Percentiles rank a stretch among this genome's conserved stretches.
Evolutionary conservation across 2,113 vertebrate species (phyloP).

Genomic region (Sinosuthora webbiana): DNA sequence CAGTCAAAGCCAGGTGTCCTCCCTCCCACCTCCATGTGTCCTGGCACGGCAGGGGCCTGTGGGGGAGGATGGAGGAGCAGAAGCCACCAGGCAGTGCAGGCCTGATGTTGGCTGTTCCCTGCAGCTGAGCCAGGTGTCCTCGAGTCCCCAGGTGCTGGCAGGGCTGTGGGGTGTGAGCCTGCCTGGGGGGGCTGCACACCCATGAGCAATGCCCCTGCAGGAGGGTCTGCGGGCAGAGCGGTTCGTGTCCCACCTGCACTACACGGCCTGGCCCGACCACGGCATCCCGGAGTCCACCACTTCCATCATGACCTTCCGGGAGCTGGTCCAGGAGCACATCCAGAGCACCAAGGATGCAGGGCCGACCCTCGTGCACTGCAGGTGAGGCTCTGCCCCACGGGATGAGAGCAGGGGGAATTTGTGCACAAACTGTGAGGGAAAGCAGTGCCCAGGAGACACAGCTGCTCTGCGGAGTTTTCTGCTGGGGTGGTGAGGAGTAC

Average conservation of each 20-base stretch:
- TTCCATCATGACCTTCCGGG: slow-evolving; percentile 77
- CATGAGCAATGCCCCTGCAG: not conserved
- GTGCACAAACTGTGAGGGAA: not conserved
- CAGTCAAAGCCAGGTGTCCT: not conserved
- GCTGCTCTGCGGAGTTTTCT: not conserved
- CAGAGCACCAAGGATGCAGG: slow-evolving; percentile 54
- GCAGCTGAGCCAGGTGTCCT: not conserved
- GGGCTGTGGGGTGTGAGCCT: not conserved
- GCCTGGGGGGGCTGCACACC: not conserved
- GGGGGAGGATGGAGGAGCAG: not conserved
- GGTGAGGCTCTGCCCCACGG: slow-evolving; percentile 43
- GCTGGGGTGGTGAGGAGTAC: accelerated
- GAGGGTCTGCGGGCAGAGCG: slow-evolving; percentile 55
- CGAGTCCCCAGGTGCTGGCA: not conserved
- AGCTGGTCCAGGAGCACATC: slow-evolving; percentile 74
- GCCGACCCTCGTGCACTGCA: slow-evolving; percentile 86
- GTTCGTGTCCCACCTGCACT: slow-evolving; percentile 82
- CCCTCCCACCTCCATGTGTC: accelerated
- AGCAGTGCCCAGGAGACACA: not conserved
- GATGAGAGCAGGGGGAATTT: too few relatives aligned
- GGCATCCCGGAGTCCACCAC: slow-evolving; percentile 71
- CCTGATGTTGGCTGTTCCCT: accelerated
- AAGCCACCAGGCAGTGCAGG: not conserved
- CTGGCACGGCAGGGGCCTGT: not conserved
- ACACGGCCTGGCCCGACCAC: slow-evolving; percentile 82